Evolutionary conservation across 2,888 invertebrate genomes (phyloP).

Genomic region (Perizoma flavofasciatum): DNA sequence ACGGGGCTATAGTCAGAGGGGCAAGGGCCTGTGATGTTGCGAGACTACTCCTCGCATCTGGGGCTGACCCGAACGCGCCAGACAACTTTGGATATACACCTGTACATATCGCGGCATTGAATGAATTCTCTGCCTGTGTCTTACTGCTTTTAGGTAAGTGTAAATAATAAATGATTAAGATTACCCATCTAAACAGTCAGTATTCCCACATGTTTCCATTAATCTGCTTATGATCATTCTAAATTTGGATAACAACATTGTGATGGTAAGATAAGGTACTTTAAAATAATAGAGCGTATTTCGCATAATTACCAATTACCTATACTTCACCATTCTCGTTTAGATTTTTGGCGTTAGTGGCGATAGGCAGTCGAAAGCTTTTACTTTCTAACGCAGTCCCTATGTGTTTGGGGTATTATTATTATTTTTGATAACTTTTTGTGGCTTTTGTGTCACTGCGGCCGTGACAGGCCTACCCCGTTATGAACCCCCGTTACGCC

Average conservation of each 20-base stretch:
- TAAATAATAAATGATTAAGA: neutral
- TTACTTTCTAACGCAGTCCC: too few relatives aligned
- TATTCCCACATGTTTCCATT: slow-evolving; percentile 13
- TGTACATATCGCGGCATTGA: slow-evolving; percentile 91
- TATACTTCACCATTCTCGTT: too few relatives aligned
- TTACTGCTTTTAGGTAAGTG: slow-evolving; percentile 85
- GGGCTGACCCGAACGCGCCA: slow-evolving; percentile 89
- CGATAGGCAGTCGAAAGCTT: too few relatives aligned
- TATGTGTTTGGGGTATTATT: too few relatives aligned
- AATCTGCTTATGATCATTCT: slow-evolving; percentile 11
- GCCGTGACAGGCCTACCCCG: too few relatives aligned
- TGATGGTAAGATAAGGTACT: slow-evolving; percentile 11
- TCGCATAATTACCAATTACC: too few relatives aligned
- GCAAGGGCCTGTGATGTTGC: slow-evolving; percentile 89
- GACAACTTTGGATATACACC: slow-evolving; percentile 94
- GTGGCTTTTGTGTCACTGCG: too few relatives aligned
- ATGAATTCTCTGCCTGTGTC: slow-evolving; percentile 91
- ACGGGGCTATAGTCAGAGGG: slow-evolving; percentile 91
- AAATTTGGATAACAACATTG: slow-evolving; percentile 18
- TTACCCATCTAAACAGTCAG: neutral
- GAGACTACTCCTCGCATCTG: slow-evolving; percentile 85
- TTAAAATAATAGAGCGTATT: neutral
- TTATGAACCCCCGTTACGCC: too few relatives aligned
- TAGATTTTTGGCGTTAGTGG: too few relatives aligned
- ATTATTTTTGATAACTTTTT: too few relatives aligned